Evolutionary conservation across 2,888 invertebrate species (phyloP), one percentile per base, ranked within the genome.

Genomic region (Dyspetes luteomarginatus): DNA sequence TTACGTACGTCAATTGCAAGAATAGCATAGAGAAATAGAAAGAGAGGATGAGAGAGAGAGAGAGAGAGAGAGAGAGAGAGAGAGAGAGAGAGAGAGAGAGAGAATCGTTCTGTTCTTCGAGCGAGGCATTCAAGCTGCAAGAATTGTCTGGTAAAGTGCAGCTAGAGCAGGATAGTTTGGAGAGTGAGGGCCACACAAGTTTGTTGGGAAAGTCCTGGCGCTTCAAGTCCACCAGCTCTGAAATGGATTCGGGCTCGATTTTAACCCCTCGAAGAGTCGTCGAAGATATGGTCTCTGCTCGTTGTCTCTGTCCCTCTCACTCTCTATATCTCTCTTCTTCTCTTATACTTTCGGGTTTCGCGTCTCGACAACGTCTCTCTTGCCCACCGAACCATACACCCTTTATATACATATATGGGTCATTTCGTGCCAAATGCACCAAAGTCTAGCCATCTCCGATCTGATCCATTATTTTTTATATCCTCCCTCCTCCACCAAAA

Each of bases 81-180:
- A 41, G 3, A 64, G 5, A 64, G 19, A n/a, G 76, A 58, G 30
- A 77, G 41, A 58, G 52, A 45, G 56, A 17, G 48, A 72, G 78
- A 72, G n/a, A 19, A 58, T 26, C 41, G 58, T 60, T 60, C 41
- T 36, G 17, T 7, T 19, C 58, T 48, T n/a, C 58, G 73, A 64
- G 48, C 24, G 64, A 82, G 71, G 81, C 67, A 82, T 71, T 71
- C 30, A 28, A 56, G 64, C 62, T 64, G 45, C 52, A 30, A 55
- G 76, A 58, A 62, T 71, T 56, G 69, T 77, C 60, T 52, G 78
- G 78, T 36, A 78, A 78, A 68, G 78, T 78, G 62, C 52, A 73
- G 55, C 68, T 19, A 48, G 60, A 17, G 22, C 12, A 28, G 24
- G 12, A 24, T n/a, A 45, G n/a, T n/a, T n/a, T n/a, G n/a, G n/a